Evolutionary conservation across 2,113 vertebrate genomes (phyloP), one percentile per base, ranked within the genome.

Genomic region (Lamprologus ornatipinnis): DNA sequence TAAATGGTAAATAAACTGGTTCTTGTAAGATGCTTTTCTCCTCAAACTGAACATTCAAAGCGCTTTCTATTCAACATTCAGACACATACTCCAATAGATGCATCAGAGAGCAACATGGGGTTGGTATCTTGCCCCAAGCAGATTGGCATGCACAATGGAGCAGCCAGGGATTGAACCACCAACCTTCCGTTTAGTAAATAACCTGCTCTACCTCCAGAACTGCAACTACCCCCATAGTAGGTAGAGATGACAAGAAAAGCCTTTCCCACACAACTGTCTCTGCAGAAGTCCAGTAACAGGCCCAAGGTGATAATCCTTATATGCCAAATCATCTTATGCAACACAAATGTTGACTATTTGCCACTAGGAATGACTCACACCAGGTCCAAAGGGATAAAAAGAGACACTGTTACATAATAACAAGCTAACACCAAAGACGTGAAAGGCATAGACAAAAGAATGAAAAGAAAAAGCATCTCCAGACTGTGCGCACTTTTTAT

Each of bases 251-350:
- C 87, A 89, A 80, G 91, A 80, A 89, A 93, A 89, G 86, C 81
- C 83, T 53, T 75, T 40, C 53, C 73, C 19, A 83, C 73, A 87
- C 78, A 82, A 63, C 75, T 70, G 60, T 83, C 83, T 85, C 81
- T 86, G 54, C 70, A 84, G 70, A 85, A 84, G 85, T 86, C 87
- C 40, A 78, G 91, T 91, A 75, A 87, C 47, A 78, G 37, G 33
- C 86, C 31, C 85, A 79, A 87, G 92, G 90, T 92, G 91, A 94
- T 91, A 94, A 92, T 90, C 91, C 81, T 49, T 73, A 55, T 23
- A 85, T 53, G 81, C 73, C 81, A 92, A 94, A 94, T 93, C 87
- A 82, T 91, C 83, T 95, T 95, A 95, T 49, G 80, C 87, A 95
- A 96, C 78, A 49, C 65, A 88, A 87, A 91, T 87, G 92, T 91